These are phyloP conservation scores for Eutrigla gurnardus DNA, from an alignment of 2,797 vertebrate species.

Conservation along the genomic window DNA sequence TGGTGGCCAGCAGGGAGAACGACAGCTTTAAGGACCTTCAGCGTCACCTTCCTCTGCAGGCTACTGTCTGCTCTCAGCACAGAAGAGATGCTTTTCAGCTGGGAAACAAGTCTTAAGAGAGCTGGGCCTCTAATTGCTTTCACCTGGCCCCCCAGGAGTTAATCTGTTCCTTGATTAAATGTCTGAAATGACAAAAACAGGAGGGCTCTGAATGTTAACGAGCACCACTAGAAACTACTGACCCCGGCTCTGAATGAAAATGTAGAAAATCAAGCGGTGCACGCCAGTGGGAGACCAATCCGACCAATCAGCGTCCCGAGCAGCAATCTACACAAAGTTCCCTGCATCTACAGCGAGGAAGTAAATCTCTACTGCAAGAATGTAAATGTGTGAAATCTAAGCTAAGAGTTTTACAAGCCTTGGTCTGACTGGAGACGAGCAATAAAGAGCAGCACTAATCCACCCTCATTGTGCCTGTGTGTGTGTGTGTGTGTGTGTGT, in stretches of 20 bases:
- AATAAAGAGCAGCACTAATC: constrained; percentile 30
- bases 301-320: background rate
- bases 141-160: constrained; percentile 48
- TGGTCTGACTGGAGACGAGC: constrained; percentile 8
- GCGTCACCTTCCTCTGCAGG: too few relatives aligned
- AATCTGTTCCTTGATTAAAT: constrained; percentile 50
- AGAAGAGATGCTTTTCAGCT: too few relatives aligned
- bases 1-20: too few relatives aligned
- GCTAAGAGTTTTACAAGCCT: constrained; percentile 2
- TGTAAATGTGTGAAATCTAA: constrained; percentile 2
- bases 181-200: constrained; percentile 58
- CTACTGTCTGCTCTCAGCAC: too few relatives aligned
- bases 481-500: background rate
- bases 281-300: background rate
- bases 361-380: constrained; percentile 18
- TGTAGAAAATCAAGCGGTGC: constrained; percentile 43
- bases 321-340: background rate
- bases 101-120: too few relatives aligned
- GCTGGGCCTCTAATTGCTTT: constrained; percentile 41
- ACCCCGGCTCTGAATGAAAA: constrained; percentile 56
- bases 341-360: constrained; percentile 13
- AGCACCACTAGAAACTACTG: constrained; percentile 10
- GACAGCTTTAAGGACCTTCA: too few relatives aligned
- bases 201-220: constrained; percentile 41
- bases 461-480: background rate